Percentiles rank a stretch among this genome's conserved stretches.
These are phyloP conservation scores for Pherbina coryleti DNA, from an alignment of 2,888 invertebrate species.

Conservation along the genomic window DNA sequence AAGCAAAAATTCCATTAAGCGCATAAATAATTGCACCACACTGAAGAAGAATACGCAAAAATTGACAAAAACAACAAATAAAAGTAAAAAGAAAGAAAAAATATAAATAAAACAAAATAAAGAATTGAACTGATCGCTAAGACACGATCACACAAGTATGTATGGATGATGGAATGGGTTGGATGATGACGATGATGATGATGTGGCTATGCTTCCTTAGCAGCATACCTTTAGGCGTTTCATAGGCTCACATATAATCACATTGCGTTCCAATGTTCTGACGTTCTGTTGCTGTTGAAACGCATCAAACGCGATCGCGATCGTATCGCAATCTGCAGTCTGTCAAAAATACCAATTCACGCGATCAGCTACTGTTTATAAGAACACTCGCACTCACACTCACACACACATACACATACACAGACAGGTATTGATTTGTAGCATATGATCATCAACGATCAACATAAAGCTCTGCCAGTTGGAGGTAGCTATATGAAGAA, in stretches of 20 bases:
- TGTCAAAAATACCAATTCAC: conserved; percentile 45
- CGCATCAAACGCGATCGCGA: neutral
- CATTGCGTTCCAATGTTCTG: conserved; percentile 41
- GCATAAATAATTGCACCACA: conserved; percentile 51
- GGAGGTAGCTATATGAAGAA: neutral
- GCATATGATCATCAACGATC: conserved; percentile 25
- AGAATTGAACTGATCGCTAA: conserved; percentile 51
- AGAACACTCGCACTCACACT: conserved; percentile 30
- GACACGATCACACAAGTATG: conserved; percentile 45
- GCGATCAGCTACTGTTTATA: conserved; percentile 51
- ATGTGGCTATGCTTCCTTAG: conserved; percentile 14
- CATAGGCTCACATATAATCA: conserved; percentile 43
- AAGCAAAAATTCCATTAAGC: conserved; percentile 45
- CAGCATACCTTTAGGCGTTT: conserved; percentile 54
- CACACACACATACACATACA: conserved; percentile 21
- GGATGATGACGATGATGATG: neutral
- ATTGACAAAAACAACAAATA: neutral
- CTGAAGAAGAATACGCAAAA: conserved; percentile 30
- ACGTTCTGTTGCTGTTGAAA: conserved; percentile 33
- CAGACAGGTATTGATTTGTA: neutral
- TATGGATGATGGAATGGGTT: neutral
- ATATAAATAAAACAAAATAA: conserved; percentile 37
- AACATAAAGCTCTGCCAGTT: conserved; percentile 31
- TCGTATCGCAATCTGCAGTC: conserved; percentile 41
- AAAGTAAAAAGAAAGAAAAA: conserved; percentile 20